Evolutionary conservation across 2,797 vertebrate species (phyloP), one percentile per base, ranked within the genome.

Genomic region (Pipistrellus nathusii): DNA sequence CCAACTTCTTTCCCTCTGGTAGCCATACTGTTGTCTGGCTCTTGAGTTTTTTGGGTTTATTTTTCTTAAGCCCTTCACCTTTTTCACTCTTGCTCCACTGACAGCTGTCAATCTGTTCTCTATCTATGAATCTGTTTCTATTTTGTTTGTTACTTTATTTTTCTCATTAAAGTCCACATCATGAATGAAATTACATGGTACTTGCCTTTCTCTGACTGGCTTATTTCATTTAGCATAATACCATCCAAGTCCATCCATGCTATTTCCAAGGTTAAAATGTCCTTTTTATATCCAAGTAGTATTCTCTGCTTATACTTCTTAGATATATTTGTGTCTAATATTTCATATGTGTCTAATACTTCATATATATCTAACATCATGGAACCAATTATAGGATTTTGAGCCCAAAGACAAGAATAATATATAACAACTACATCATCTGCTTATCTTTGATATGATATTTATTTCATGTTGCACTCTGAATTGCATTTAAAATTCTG

Each of bases 391-490:
- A 25, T n/a, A 77, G 46, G 6, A 73, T 48, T 71, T 68, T 93
- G 35, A 92, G 32, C 18, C 15, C 48, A 21, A 72, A 72, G 21
- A 68, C 10, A 81, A 66, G 32, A 73, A 83, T 11, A 51, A 64
- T 59, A 73, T 18, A 3, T 51, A 41, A 0, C 57, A 86, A 69
- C 1, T 30, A 51, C 13, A 32, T 59, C 38, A 5, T n/a, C 15
- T 83, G 32, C 11, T 64, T 62, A 2, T 46, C 3, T 66, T 68
- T 15, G 18, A 48, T 38, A 77, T 4, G 30, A 1, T 44, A 25
- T 35, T 92, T 83, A 48, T 85, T 90, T 51, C 30, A 53, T 18
- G 25, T 75, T 94, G 12, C 15, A 27, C 85, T 95, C 38, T 48
- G 32, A 83, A 89, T 59, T 90, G 27, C 9, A 64, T 68, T 35